Evolutionary conservation across 2,113 vertebrate species (phyloP), one percentile per base, ranked within the genome.

Genomic region (Caloenas nicobarica): DNA sequence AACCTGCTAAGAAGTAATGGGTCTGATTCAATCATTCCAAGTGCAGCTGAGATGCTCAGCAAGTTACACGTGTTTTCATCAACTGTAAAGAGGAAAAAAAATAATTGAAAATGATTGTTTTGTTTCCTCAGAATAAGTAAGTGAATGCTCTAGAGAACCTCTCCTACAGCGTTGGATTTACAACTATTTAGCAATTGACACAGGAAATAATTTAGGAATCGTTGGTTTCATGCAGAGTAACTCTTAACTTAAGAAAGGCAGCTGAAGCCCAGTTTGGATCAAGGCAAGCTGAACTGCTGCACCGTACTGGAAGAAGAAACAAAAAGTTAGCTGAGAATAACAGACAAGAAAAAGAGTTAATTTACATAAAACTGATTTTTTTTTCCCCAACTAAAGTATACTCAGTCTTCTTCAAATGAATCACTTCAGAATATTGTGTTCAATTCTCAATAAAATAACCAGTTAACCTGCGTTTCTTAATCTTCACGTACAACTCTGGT

Each of bases 131-230:
- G 79, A 86, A 28, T 50, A 76, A 93, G 26, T 50, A 76, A 93
- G 26, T 70, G 34, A 91, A 46, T 31, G 72, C 83, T 91, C 51
- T 89, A 93, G 76, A 90, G 91, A 66, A 42, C 33, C 29, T 81
- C 46, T 74, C 34, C 64, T 88, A 28, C 2, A 10, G 76, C 5
- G 13, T 6, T 80, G 66, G 65, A 68, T 91, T 84, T 87, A 54
- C 18, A 96, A 66, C 36, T 81, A 11, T 58, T 88, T 62, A 74
- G 64, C 46, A 71, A 44, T 10, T 64, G 68, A 90, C 64, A 82
- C 25, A 80, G 54, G 92, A 77, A 90, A 78, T 83, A 66, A 89
- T 82, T 95, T 70, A 89, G 81, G 91, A 95, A 94, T 85, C 62
- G 38, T 42, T 18, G 3, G 66, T 88, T 96, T 71, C 53, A 42